Percentiles rank a stretch among this genome's conserved stretches.
Evolutionary conservation across 1,140 invertebrate genomes (phyloP).

Genomic region (Drosophila arawakana): DNA sequence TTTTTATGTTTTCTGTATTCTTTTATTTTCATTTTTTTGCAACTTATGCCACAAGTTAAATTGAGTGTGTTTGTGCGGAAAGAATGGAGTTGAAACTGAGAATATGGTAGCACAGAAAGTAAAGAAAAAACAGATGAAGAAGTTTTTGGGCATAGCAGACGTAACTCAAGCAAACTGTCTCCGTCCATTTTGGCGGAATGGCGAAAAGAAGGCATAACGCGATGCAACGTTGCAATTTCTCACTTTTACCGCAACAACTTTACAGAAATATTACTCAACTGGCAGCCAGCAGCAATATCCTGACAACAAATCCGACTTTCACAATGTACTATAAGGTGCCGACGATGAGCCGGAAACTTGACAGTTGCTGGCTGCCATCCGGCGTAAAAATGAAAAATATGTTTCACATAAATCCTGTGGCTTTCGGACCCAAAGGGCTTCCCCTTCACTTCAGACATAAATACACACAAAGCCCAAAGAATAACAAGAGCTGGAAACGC

Average conservation of each 20-base stretch:
- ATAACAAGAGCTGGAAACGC: constrained; percentile 12
- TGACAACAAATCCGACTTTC: constrained; percentile 71
- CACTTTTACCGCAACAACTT: constrained; percentile 81
- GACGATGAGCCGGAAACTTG: constrained; percentile 71
- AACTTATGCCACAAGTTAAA: constrained; percentile 68
- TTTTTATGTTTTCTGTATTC: constrained; percentile 31
- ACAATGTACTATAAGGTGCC: constrained; percentile 71
- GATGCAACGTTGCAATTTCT: constrained; percentile 63
- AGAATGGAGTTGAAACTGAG: constrained; percentile 32
- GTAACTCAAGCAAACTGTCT: constrained; percentile 56
- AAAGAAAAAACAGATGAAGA: not conserved
- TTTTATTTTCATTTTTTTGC: constrained; percentile 28
- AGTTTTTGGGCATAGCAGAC: constrained; percentile 34
- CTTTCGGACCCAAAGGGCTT: constrained; percentile 42
- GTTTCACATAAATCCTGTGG: constrained; percentile 75
- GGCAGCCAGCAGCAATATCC: constrained; percentile 68
- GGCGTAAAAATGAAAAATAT: constrained; percentile 73
- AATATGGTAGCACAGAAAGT: constrained; percentile 25
- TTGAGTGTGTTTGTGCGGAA: constrained; percentile 57
- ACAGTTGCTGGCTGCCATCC: constrained; percentile 64
- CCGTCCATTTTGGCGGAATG: constrained; percentile 2
- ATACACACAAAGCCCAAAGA: not conserved
- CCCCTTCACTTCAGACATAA: too few species aligned
- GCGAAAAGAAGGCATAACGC: not conserved
- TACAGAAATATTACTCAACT: constrained; percentile 74